These are phyloP conservation scores for Brachycybe producta DNA, from an alignment of 2,888 invertebrate genomes.

Conservation along the genomic window DNA sequence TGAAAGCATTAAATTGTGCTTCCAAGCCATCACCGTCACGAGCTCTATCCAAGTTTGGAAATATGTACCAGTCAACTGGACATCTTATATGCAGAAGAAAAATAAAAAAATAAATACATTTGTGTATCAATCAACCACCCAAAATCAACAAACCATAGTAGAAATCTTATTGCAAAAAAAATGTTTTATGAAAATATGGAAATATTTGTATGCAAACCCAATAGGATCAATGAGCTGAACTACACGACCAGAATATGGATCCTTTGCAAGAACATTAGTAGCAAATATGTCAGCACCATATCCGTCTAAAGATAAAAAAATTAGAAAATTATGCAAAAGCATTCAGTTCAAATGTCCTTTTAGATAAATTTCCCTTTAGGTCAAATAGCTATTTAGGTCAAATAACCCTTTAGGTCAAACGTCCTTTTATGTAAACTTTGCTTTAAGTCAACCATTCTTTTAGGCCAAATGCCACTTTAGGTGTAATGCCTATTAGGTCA, in stretches of 20 bases:
- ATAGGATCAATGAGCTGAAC: conserved; percentile 79
- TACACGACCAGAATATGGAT: conserved; percentile 80
- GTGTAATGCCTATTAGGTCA: too few relatives aligned
- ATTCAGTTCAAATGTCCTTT: neutral
- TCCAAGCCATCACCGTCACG: conserved; percentile 75
- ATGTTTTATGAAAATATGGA: too few relatives aligned
- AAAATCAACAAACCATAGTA: too few relatives aligned
- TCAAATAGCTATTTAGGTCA: too few relatives aligned
- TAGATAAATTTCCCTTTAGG: too few relatives aligned
- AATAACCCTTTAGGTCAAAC: too few relatives aligned
- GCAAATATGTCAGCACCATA: conserved; percentile 73
- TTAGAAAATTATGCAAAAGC: neutral
- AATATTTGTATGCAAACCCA: conserved; percentile 55
- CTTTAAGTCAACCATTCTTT: too few relatives aligned
- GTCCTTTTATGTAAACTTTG: too few relatives aligned
- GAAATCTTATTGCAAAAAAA: too few relatives aligned
- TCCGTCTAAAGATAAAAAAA: conserved; percentile 11
- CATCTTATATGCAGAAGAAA: conserved; percentile 56
- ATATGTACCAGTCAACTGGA: conserved; percentile 80
- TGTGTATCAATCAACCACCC: too few relatives aligned
- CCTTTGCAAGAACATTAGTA: conserved; percentile 79
- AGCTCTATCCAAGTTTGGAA: conserved; percentile 75
- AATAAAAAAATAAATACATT: neutral
- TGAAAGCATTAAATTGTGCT: conserved; percentile 84
- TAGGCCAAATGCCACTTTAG: too few relatives aligned